phyloP scores from a whole-genome alignment of 2,888 invertebrate genomes.

The Agonum fuliginosum region DNA sequence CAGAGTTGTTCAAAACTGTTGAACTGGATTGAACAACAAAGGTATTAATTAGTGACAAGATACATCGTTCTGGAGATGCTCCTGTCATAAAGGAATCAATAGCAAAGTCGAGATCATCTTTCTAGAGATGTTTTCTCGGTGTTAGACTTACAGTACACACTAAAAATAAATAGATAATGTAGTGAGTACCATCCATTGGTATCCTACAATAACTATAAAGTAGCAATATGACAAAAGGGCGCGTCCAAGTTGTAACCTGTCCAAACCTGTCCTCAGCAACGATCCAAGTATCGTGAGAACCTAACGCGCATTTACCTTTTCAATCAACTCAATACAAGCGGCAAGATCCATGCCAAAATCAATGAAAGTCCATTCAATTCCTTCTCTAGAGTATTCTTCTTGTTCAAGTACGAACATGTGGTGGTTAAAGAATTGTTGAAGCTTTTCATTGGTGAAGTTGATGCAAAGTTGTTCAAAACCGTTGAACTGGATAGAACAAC shows the following conservation, averaged over 20 bases:
- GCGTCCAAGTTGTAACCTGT: not conserved
- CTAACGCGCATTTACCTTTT: conserved; percentile 83
- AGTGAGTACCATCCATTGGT: conserved; percentile 18
- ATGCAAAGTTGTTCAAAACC: conserved; percentile 99
- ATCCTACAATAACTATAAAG: not conserved
- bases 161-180: not conserved
- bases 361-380: conserved; percentile 96
- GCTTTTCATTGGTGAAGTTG: conserved; percentile 98
- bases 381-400: conserved; percentile 96
- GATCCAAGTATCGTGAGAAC: conserved; percentile 32
- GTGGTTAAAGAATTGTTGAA: conserved; percentile 99
- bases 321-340: conserved; percentile 96
- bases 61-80: conserved; percentile 66
- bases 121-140: conserved; percentile 44
- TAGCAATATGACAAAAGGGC: not conserved
- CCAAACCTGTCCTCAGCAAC: conserved; percentile 43
- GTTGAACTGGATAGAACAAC: conserved; percentile 81
- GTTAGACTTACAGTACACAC: conserved; percentile 9
- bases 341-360: conserved; percentile 98
- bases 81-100: conserved; percentile 30
- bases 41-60: conserved; percentile 68
- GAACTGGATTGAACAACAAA: conserved; percentile 73
- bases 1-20: conserved; percentile 87
- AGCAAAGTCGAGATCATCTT: conserved; percentile 45
- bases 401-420: conserved; percentile 99